Evolutionary conservation across 1,140 invertebrate genomes (phyloP).

Genomic region (Brachionus rubens): DNA sequence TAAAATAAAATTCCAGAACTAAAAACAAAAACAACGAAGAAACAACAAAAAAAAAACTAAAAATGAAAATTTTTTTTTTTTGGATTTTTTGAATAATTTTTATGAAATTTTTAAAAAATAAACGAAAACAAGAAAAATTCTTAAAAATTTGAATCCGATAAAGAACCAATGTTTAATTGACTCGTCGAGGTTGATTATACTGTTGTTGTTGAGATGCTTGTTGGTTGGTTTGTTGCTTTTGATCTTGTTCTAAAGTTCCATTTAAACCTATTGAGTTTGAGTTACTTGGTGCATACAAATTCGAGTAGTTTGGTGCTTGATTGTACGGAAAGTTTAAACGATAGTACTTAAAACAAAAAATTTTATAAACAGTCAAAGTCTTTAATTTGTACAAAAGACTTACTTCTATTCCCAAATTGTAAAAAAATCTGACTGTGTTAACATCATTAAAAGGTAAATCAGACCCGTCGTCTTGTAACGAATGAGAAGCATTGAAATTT

Average conservation of each 20-base stretch:
- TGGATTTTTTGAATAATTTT: too few species aligned
- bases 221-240: constrained; percentile 1
- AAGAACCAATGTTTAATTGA: not conserved
- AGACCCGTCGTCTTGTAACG: constrained; percentile 36
- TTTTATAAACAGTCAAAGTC: too few species aligned
- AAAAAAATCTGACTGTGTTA: constrained; percentile 43
- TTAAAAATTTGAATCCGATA: not conserved
- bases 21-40: too few species aligned
- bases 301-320: not conserved
- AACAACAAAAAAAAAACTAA: too few species aligned
- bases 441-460: constrained; percentile 42
- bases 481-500: constrained; percentile 42
- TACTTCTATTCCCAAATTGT: constrained; percentile 44
- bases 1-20: too few species aligned
- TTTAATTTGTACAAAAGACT: not conserved
- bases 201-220: not conserved
- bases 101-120: not conserved
- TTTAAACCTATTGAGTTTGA: not conserved
- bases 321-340: constrained; percentile 17
- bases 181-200: not conserved
- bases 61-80: too few species aligned
- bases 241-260: not conserved
- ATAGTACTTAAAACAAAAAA: not conserved
- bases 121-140: constrained; percentile 6
- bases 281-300: not conserved